Base-by-base conservation (phyloP, 2,797 vertebrate species). In the Phyllotis vaccarum region DNA sequence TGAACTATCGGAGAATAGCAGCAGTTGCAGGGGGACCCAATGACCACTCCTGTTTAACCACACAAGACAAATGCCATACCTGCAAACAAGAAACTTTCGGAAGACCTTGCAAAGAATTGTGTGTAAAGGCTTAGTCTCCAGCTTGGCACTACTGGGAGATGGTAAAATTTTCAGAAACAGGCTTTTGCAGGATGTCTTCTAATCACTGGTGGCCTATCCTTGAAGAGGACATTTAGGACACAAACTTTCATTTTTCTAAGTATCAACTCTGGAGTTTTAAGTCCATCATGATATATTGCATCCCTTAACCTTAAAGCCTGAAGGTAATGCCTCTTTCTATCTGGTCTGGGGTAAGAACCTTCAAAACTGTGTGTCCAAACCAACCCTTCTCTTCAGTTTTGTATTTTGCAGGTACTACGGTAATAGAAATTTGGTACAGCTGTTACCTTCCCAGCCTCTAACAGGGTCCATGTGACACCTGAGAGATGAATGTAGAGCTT, bases 71-170 rank as follows among this genome's bases (percentile, higher is more conserved):
- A 56, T 11, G 22, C 22, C 37, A 17, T 24, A 58, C 3, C 54
- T 27, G 22, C 5, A n/a, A 19, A 21, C 8, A 43, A 83, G 62
- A 89, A 34, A 40, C 49, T n/a, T 4, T 40, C 79, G 34, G 37
- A 34, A 14, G 24, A 2, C 37, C 27, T 60, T 2, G 0, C 27
- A 6, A 22, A 56, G 60, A 34, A 46, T 34, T 1, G 2, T 40
- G 0, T 54, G 49, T 17, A 62, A 52, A 72, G 52, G 34, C n/a
- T 94, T 78, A 58, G 74, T 37, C 52, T 11, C 13, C 14, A 86
- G 31, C 4, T 94, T 22, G 43, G 4, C 14, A 34, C n/a, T 70
- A 46, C 1, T 40, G 13, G 49, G 9, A 31, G 3, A 10, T 43
- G 34, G 43, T 60, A 43, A 75, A 72, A 62, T 12, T 14, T 62